These are phyloP conservation scores for Cuculus canorus DNA, from an alignment of 2,797 vertebrate species.

Conservation along the genomic window DNA sequence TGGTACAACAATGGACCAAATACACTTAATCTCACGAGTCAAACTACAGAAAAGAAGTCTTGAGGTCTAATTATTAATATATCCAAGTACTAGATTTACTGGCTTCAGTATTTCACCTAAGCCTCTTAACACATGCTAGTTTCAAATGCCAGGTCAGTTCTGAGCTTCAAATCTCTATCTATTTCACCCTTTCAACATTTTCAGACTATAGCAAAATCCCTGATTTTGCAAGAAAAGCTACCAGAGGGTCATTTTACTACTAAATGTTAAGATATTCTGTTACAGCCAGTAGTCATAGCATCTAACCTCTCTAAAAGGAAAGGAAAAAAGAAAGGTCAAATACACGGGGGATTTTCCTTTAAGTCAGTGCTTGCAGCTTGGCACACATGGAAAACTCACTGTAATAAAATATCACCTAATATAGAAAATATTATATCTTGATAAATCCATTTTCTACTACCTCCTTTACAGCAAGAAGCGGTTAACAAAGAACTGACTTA, in stretches of 20 bases:
- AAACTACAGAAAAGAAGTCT: slow-evolving; percentile 7
- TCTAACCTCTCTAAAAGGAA: not conserved
- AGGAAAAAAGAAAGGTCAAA: not conserved
- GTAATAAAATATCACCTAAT: not conserved
- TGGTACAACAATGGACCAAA: slow-evolving; percentile 23
- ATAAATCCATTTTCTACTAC: not conserved
- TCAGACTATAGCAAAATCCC: not conserved
- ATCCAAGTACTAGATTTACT: slow-evolving; percentile 36
- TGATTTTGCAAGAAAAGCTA: not conserved
- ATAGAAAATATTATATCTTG: not conserved
- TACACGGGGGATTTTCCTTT: not conserved
- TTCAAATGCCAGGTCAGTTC: slow-evolving; percentile 20
- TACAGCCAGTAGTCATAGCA: not conserved
- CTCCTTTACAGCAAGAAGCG: not conserved
- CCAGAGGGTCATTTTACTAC: not conserved
- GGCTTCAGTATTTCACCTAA: slow-evolving; percentile 14
- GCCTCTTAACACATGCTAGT: not conserved
- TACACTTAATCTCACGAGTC: slow-evolving; percentile 1
- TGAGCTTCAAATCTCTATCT: not conserved
- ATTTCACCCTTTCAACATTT: not conserved
- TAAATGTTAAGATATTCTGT: not conserved
- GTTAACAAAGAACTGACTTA: not conserved
- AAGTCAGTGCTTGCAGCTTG: not conserved
- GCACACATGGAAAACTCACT: not conserved
- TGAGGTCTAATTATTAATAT: slow-evolving; percentile 17